Conservation (phyloP, 2,797 vertebrate species). For the Linurgus olivaceus region DNA sequence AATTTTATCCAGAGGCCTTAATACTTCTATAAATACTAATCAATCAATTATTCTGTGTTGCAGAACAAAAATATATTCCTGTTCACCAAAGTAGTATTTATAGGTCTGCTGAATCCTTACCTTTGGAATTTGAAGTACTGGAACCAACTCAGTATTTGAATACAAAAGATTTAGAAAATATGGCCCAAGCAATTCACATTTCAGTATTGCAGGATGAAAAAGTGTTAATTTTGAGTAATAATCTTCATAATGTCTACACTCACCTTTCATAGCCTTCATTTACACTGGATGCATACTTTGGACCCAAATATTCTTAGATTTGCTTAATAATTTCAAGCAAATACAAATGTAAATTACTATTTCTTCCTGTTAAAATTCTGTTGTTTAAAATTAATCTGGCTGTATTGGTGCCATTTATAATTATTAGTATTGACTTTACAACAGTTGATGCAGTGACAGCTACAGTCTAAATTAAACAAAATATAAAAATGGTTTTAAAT, state of each 20-base stretch:
- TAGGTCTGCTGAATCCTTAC: not conserved
- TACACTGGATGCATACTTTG: not conserved
- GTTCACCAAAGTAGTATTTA: not conserved
- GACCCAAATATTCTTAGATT: not conserved
- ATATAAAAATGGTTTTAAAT: not conserved
- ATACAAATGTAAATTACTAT: not conserved
- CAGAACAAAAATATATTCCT: not conserved
- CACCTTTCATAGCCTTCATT: not conserved
- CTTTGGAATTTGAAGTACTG: not conserved
- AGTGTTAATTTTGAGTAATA: not conserved
- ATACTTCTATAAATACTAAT: not conserved
- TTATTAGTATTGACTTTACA: not conserved
- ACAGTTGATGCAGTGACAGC: not conserved
- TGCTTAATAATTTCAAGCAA: not conserved
- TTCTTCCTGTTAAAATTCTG: not conserved
- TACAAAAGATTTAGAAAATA: not conserved
- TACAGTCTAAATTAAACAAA: not conserved
- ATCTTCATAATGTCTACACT: not conserved
- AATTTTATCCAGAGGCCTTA: not conserved
- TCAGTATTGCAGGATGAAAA: not conserved
- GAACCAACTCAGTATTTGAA: not conserved
- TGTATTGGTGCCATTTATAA: not conserved
- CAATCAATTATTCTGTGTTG: not conserved
- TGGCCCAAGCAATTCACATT: not conserved
- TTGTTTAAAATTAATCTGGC: not conserved